Percentiles rank a stretch among this genome's conserved stretches.
These are phyloP conservation scores for Dissostichus mawsoni DNA, from an alignment of 2,113 vertebrate species.

Conservation along the genomic window DNA sequence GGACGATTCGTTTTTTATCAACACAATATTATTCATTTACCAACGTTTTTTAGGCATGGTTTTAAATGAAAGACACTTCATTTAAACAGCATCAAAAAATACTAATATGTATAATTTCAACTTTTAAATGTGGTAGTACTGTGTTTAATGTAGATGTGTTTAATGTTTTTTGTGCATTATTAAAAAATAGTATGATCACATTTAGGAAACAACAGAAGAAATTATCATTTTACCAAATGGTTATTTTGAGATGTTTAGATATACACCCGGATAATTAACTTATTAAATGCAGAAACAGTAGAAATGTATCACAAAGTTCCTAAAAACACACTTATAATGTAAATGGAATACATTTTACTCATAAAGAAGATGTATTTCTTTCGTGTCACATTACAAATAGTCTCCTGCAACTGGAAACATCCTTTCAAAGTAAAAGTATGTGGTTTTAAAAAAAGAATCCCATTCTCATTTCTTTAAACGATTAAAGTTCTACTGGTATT, in stretches of 20 bases:
- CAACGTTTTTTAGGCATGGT: not conserved
- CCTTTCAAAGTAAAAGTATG: not conserved
- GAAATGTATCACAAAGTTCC: not conserved
- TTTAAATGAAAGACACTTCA: not conserved
- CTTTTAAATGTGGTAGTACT: not conserved
- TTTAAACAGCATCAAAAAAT: not conserved
- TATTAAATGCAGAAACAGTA: not conserved
- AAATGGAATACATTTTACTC: too few species aligned
- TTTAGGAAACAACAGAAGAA: not conserved
- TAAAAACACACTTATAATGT: too few species aligned
- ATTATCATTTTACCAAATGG: too few species aligned
- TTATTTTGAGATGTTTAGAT: too few species aligned
- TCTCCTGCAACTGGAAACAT: not conserved
- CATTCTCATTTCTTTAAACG: constrained; percentile 33
- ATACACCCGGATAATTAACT: too few species aligned
- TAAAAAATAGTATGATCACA: not conserved
- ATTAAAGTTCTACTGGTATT: constrained; percentile 72
- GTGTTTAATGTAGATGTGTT: too few species aligned
- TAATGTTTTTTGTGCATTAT: too few species aligned
- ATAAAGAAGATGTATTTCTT: too few species aligned
- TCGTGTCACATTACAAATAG: too few species aligned
- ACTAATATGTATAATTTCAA: not conserved
- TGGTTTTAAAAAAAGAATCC: not conserved
- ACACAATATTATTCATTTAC: not conserved
- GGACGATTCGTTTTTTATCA: too few species aligned